phyloP scores from a whole-genome alignment of 2,888 invertebrate species.

The Macrophya annulata region DNA sequence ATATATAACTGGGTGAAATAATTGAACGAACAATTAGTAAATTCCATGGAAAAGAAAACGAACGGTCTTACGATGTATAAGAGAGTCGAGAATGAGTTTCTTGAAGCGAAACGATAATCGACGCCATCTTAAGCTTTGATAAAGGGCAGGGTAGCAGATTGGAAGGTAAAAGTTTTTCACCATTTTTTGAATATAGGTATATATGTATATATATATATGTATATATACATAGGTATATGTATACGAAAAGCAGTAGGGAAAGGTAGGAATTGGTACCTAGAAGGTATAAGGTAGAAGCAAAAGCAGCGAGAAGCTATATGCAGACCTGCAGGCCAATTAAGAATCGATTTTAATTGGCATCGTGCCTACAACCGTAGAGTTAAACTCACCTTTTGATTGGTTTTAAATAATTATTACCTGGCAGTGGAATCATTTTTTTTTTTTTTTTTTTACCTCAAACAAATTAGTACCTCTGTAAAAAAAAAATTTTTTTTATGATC shows the following conservation, averaged over 20 bases:
- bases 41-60: background rate
- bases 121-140: conserved; percentile 32
- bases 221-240: background rate
- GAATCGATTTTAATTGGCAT: conserved; percentile 47
- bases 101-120: conserved; percentile 48
- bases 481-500: conserved; percentile 13
- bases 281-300: background rate
- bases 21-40: background rate
- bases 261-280: background rate
- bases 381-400: conserved; percentile 26
- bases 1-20: background rate
- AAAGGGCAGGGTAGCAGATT: conserved; percentile 19
- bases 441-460: background rate
- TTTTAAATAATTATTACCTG: conserved; percentile 40
- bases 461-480: background rate
- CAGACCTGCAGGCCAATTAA: conserved; percentile 8
- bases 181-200: background rate
- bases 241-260: background rate
- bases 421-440: conserved; percentile 10
- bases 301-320: background rate
- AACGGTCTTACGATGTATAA: background rate
- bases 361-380: background rate
- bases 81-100: background rate
- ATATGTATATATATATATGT: background rate
- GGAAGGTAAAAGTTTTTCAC: conserved; percentile 41